Percentiles rank a stretch among this genome's conserved stretches.
phyloP scores from a whole-genome alignment of 2,797 vertebrate genomes.

The Crenichthys baileyi region DNA sequence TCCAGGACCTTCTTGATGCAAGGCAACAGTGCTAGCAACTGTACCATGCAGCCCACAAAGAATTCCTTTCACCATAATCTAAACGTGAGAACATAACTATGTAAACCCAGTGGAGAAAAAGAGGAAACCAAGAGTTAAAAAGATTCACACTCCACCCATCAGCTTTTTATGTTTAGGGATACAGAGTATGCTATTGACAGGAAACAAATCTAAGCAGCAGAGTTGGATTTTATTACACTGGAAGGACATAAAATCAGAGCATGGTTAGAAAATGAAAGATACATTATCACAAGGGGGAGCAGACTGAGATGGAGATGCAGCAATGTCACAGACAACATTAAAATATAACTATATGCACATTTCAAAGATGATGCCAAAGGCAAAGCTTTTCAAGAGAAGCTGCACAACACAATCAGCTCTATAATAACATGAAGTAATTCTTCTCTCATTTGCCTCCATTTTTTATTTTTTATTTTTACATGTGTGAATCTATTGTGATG shows the following conservation, averaged over 20 bases:
- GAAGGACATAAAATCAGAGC: conserved; percentile 8
- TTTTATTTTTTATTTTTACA: neutral
- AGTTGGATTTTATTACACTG: conserved; percentile 16
- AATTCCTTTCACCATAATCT: neutral
- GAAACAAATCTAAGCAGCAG: conserved; percentile 17
- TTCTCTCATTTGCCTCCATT: neutral
- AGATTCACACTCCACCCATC: conserved; percentile 25
- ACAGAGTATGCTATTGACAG: conserved; percentile 6
- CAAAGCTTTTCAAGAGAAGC: conserved; percentile 17
- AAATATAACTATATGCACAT: conserved; percentile 12
- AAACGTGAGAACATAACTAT: conserved; percentile 26
- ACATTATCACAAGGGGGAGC: conserved; percentile 18
- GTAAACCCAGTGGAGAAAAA: conserved; percentile 20
- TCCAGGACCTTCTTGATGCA: too few relatives aligned
- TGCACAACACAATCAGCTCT: conserved; percentile 9
- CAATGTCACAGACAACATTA: conserved; percentile 14
- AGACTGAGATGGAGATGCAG: conserved; percentile 18
- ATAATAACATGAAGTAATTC: neutral
- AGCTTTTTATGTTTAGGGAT: conserved; percentile 51
- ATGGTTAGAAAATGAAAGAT: conserved; percentile 5
- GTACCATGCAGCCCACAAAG: neutral
- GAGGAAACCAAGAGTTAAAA: conserved; percentile 18
- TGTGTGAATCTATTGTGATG: neutral
- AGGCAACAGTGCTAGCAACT: too few relatives aligned
- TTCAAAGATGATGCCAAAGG: conserved; percentile 5